phyloP scores from a whole-genome alignment of 2,888 invertebrate species.

The Drosophila neotestacea region DNA sequence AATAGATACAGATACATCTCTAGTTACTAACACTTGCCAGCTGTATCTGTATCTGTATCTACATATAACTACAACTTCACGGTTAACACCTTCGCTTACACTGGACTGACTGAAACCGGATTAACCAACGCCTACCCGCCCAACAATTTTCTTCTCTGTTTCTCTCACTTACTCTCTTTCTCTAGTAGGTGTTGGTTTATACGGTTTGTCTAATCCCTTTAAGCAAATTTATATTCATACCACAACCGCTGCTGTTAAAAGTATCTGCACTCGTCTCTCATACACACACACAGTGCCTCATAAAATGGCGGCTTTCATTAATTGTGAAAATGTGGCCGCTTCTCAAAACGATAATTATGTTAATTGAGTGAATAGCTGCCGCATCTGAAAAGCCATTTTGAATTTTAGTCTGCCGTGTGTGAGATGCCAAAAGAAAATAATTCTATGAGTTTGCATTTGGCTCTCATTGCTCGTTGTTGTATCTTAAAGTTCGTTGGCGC shows the following conservation, averaged over 20 bases:
- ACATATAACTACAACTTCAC: slow-evolving; percentile 54
- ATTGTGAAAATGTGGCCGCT: slow-evolving; percentile 65
- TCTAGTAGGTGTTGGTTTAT: slow-evolving; percentile 46
- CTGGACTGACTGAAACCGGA: slow-evolving; percentile 61
- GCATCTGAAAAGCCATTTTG: slow-evolving; percentile 67
- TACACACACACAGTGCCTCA: slow-evolving; percentile 24
- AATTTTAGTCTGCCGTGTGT: slow-evolving; percentile 40
- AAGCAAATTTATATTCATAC: slow-evolving; percentile 29
- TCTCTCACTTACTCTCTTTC: background rate
- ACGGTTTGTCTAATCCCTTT: slow-evolving; percentile 55
- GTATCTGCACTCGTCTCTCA: slow-evolving; percentile 1
- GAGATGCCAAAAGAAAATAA: slow-evolving; percentile 49
- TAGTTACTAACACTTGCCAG: background rate
- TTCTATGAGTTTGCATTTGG: slow-evolving; percentile 16
- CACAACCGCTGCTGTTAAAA: slow-evolving; percentile 2
- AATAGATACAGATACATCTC: slow-evolving; percentile 2
- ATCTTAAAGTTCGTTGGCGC: background rate
- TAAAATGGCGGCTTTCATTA: slow-evolving; percentile 75
- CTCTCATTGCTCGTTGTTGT: background rate
- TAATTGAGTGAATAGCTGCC: slow-evolving; percentile 60
- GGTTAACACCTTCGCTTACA: slow-evolving; percentile 74
- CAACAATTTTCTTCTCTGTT: slow-evolving; percentile 11
- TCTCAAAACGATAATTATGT: slow-evolving; percentile 69
- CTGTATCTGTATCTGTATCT: slow-evolving; percentile 20
- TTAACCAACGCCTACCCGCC: slow-evolving; percentile 49